phyloP scores from a whole-genome alignment of 2,797 vertebrate species.

The Ptychobarbus kaznakovi region DNA sequence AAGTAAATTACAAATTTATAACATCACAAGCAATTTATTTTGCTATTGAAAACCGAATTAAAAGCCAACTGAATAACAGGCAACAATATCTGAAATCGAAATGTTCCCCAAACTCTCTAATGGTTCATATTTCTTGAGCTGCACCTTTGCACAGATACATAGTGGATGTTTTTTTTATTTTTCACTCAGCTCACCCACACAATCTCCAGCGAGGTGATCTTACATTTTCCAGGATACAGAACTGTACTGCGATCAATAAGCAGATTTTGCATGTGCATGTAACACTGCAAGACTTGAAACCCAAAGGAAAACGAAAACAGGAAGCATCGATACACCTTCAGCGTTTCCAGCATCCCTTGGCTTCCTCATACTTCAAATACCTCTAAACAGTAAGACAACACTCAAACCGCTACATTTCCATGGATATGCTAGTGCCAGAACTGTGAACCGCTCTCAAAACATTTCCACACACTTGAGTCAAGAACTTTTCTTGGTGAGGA shows the following conservation, averaged over 20 bases:
- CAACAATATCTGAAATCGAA: not conserved
- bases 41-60: not conserved
- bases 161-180: slow-evolving; percentile 5
- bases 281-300: slow-evolving; percentile 15
- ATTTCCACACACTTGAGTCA: slow-evolving; percentile 4
- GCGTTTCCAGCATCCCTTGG: not conserved
- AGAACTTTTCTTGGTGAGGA: not conserved
- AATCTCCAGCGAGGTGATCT: slow-evolving; percentile 29
- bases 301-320: slow-evolving; percentile 19
- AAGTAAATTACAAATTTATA: not conserved
- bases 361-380: slow-evolving; percentile 3
- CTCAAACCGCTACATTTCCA: not conserved
- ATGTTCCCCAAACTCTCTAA: not conserved
- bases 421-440: not conserved
- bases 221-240: slow-evolving; percentile 31
- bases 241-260: slow-evolving; percentile 38
- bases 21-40: not conserved
- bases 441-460: not conserved
- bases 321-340: slow-evolving; percentile 40
- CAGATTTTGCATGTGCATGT: slow-evolving; percentile 29
- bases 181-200: slow-evolving; percentile 21
- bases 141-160: not conserved
- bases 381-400: not conserved
- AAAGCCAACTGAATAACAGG: too few relatives aligned
- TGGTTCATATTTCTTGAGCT: slow-evolving; percentile 20